Evolutionary conservation across 2,113 vertebrate genomes (phyloP).

Genomic region (Sapajus apella): DNA sequence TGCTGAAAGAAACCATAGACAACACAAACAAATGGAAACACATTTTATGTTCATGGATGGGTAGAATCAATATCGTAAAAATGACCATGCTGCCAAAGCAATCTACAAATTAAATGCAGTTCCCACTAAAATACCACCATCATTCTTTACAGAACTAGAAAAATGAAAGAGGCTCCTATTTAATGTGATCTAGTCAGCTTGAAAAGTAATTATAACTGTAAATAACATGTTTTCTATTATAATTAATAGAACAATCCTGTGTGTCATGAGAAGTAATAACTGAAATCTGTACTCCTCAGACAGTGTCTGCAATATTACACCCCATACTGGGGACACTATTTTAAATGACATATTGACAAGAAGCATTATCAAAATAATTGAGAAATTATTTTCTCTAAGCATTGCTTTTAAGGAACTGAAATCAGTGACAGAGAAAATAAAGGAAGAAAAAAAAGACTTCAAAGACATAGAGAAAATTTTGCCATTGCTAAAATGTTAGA

Average conservation of each 20-base stretch:
- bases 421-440: neutral
- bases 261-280: neutral
- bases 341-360: neutral
- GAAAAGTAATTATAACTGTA: neutral
- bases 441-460: neutral
- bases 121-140: too few species aligned
- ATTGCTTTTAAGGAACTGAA: neutral
- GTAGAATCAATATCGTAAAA: too few species aligned
- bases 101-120: too few species aligned
- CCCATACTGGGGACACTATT: neutral
- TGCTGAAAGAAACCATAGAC: too few species aligned
- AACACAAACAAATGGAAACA: too few species aligned
- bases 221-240: neutral
- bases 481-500: neutral
- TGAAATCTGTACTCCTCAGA: neutral
- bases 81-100: too few species aligned
- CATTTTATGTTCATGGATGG: too few species aligned
- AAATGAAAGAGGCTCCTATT: neutral
- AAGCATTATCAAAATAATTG: neutral
- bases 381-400: neutral
- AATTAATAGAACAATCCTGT: neutral
- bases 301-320: too few species aligned
- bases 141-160: too few species aligned
- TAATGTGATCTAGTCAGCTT: neutral
- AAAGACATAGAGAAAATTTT: neutral